These are phyloP conservation scores for Myocastor coypus DNA, from an alignment of 2,113 vertebrate species.

Conservation along the genomic window DNA sequence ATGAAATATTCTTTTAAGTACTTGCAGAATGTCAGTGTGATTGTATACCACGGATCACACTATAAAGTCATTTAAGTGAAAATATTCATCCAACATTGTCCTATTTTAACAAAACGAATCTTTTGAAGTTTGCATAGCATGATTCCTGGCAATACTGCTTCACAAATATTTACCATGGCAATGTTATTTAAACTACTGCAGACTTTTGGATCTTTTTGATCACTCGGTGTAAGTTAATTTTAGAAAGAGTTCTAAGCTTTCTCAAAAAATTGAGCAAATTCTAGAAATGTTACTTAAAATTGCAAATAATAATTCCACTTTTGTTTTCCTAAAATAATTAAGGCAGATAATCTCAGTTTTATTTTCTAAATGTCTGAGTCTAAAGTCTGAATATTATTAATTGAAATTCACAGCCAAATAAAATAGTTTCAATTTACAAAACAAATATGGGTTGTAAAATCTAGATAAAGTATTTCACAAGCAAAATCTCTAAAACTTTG, in stretches of 20 bases:
- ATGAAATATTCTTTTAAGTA: neutral
- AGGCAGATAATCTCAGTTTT: neutral
- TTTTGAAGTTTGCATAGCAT: neutral
- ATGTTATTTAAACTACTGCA: neutral
- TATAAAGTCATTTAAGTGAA: neutral
- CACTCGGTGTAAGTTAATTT: neutral
- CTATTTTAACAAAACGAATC: neutral
- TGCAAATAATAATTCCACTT: neutral
- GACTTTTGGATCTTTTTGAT: neutral
- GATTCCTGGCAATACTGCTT: neutral
- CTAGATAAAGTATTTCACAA: neutral
- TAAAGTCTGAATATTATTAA: neutral
- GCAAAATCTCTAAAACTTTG: neutral
- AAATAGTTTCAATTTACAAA: neutral
- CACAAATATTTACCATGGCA: neutral
- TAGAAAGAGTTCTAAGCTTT: neutral
- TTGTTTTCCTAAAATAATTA: neutral
- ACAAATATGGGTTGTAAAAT: neutral
- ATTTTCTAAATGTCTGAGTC: neutral
- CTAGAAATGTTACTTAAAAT: neutral
- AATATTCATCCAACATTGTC: neutral
- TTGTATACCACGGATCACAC: neutral
- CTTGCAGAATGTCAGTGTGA: neutral
- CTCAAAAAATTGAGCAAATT: neutral
- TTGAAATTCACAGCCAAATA: neutral